A percentile compares a stretch with the other conserved stretches of the same genome.
phyloP scores from a whole-genome alignment of 2,888 invertebrate genomes.

The Drosophila kanekoi region DNA sequence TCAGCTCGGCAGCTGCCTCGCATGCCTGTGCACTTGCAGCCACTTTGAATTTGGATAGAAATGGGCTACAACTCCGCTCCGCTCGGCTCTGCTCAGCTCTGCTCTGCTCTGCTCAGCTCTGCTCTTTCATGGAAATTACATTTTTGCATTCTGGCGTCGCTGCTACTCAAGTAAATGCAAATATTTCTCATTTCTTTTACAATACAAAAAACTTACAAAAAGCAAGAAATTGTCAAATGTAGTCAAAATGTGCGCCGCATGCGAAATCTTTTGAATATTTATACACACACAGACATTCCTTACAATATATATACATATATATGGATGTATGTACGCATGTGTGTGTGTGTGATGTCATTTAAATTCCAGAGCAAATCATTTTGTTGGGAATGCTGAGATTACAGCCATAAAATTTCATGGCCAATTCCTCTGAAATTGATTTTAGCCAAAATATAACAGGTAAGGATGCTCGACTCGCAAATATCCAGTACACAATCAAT shows the following conservation, averaged over 20 bases:
- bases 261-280: constrained; percentile 80
- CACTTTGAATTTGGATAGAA: constrained; percentile 62
- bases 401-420: constrained; percentile 43
- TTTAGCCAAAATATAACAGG: neutral
- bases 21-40: constrained; percentile 69
- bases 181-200: constrained; percentile 80
- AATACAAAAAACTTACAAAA: constrained; percentile 39
- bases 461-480: neutral
- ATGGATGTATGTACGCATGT: neutral
- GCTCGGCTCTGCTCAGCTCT: constrained; percentile 22
- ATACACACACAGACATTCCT: constrained; percentile 39
- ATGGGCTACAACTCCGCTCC: constrained; percentile 20
- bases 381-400: constrained; percentile 38
- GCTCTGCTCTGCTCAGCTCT: constrained; percentile 69
- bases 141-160: constrained; percentile 73
- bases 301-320: constrained; percentile 1
- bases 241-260: constrained; percentile 81
- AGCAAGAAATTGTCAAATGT: constrained; percentile 77
- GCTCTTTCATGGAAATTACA: constrained; percentile 82
- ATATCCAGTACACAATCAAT: neutral
- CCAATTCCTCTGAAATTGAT: constrained; percentile 46
- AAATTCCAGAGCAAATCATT: constrained; percentile 70
- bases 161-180: constrained; percentile 82
- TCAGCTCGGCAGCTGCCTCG: constrained; percentile 30
- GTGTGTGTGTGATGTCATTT: constrained; percentile 37